Percentiles rank a stretch among this genome's conserved stretches.
Evolutionary conservation across 2,888 invertebrate species (phyloP).

Genomic region (Cistogaster globosa): DNA sequence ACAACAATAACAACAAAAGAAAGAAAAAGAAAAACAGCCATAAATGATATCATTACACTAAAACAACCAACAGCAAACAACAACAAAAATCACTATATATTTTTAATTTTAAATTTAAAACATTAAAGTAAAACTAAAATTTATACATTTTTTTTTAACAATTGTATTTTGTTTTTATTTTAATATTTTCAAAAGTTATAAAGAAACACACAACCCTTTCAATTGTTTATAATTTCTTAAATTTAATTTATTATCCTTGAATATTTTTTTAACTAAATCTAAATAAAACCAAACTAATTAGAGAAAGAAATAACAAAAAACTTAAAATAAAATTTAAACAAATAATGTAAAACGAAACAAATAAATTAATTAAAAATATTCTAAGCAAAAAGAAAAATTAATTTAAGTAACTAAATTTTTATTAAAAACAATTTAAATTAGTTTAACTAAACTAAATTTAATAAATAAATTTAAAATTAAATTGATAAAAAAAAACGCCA

Average conservation of each 20-base stretch:
- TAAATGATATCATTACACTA: constrained; percentile 68
- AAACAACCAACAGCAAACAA: constrained; percentile 47
- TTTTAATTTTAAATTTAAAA: constrained; percentile 66
- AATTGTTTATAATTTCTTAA: constrained; percentile 29
- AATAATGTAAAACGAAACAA: constrained; percentile 46
- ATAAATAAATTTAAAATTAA: constrained; percentile 16
- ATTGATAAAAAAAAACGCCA: constrained; percentile 55
- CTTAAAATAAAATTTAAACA: constrained; percentile 30
- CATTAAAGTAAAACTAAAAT: constrained; percentile 62
- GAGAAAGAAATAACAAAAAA: neutral
- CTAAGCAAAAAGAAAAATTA: constrained; percentile 30
- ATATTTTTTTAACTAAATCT: constrained; percentile 1
- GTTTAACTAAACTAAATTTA: constrained; percentile 56
- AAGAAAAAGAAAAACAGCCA: constrained; percentile 73
- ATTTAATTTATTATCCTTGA: neutral
- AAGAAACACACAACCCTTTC: constrained; percentile 11
- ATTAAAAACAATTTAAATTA: constrained; percentile 50
- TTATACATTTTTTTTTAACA: neutral
- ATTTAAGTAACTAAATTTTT: constrained; percentile 66
- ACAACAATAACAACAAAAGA: constrained; percentile 39
- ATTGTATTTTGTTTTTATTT: neutral
- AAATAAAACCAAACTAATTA: neutral
- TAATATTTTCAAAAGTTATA: neutral
- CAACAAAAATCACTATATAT: constrained; percentile 42
- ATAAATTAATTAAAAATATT: constrained; percentile 37